Conservation (phyloP, 2,113 vertebrate species). For the Chamaetylas fuelleborni region DNA sequence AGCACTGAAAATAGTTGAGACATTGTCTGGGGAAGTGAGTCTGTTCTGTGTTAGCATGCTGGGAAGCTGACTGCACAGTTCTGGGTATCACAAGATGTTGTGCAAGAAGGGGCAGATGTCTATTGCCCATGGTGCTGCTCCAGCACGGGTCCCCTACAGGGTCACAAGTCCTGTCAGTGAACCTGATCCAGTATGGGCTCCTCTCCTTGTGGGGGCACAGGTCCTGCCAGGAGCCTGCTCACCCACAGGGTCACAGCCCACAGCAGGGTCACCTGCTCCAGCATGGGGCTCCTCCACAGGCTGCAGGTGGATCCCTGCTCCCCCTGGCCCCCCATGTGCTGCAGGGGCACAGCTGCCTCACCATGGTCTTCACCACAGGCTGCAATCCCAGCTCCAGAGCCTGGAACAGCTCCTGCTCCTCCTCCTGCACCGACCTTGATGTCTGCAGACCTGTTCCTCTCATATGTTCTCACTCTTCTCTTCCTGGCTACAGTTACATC, state of each 20-base stretch:
- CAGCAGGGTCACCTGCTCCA: not conserved
- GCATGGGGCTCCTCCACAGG: not conserved
- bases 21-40: not conserved
- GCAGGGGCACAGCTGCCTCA: not conserved
- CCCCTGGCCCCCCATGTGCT: not conserved
- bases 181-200: not conserved
- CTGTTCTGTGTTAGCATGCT: not conserved
- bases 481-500: not conserved
- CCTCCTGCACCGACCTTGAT: not conserved
- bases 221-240: not conserved
- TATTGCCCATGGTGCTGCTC: not conserved
- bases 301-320: not conserved
- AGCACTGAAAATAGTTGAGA: not conserved
- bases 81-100: not conserved
- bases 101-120: not conserved
- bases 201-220: not conserved
- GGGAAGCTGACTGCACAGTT: not conserved
- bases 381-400: fast-evolving
- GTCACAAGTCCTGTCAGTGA: not conserved
- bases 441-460: not conserved
- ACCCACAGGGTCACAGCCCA: not conserved
- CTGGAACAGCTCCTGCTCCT: not conserved
- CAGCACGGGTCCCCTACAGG: fast-evolving
- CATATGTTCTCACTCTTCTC: not conserved
- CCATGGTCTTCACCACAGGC: not conserved